Evolutionary conservation across 2,888 invertebrate species (phyloP).

Genomic region (Morpho helenor): DNA sequence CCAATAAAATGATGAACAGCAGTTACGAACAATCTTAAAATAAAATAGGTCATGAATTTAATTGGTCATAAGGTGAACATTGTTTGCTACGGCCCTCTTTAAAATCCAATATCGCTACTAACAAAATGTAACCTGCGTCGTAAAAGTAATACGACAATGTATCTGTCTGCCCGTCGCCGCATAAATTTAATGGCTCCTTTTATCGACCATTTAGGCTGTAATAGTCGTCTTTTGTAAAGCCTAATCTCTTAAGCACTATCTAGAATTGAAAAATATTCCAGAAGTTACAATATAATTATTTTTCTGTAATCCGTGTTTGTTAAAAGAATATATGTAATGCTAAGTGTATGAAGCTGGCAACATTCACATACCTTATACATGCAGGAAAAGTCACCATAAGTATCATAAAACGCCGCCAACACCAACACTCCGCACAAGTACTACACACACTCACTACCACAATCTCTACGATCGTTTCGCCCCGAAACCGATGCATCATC

Average conservation of each 20-base stretch:
- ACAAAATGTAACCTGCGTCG: constrained; percentile 18
- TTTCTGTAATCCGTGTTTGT: too few relatives aligned
- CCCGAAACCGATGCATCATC: too few relatives aligned
- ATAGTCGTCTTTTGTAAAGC: constrained; percentile 46
- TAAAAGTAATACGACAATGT: constrained; percentile 42
- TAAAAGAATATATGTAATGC: too few relatives aligned
- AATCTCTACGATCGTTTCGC: too few relatives aligned
- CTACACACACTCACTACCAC: too few relatives aligned
- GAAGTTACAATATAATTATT: too few relatives aligned
- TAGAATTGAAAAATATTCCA: constrained; percentile 6
- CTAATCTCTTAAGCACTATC: constrained; percentile 47
- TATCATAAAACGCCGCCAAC: too few relatives aligned
- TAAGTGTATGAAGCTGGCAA: too few relatives aligned
- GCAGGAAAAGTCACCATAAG: too few relatives aligned
- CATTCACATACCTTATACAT: too few relatives aligned
- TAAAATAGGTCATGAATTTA: constrained; percentile 1
- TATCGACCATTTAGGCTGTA: constrained; percentile 57
- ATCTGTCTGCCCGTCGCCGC: constrained; percentile 41
- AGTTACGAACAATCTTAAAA: constrained; percentile 2
- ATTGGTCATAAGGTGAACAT: constrained; percentile 14
- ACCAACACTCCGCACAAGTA: too few relatives aligned
- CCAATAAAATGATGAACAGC: neutral
- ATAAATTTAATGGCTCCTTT: constrained; percentile 63
- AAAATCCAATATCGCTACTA: constrained; percentile 23
- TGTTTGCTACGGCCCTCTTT: constrained; percentile 15